Base-by-base conservation (phyloP, 37 sponge, comb jelly and placozoan species). In the Theonella swinhoei region DNA sequence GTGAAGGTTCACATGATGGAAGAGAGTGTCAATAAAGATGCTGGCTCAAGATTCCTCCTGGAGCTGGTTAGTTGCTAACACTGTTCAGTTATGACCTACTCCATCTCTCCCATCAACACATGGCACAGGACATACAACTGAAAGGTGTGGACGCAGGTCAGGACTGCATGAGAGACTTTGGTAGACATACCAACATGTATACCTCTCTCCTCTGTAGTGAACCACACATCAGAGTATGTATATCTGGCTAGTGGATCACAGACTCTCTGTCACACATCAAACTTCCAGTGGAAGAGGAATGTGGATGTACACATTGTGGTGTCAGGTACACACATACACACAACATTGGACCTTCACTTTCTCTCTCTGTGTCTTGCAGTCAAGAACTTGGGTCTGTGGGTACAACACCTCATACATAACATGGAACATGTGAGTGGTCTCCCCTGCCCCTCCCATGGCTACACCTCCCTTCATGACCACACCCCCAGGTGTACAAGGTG, bases 381-480 rank as follows among this genome's bases (percentile, higher is more conserved):
- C 30, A 92, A 92, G 71, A 84, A 85, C 75, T 80, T 88, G 19
- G 81, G 85, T 17, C 8, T 0, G 39, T 92, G 92, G 92, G 72
- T 92, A 14, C 43, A 71, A 40, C 89, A 92, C 64, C 79, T 92
- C 62, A 88, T 92, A 25, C 70, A 83, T 24, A 92, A 92, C 73
- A 72, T 47, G 54, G 54, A 47, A 14, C 54, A 47, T 14, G 54
- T 47, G 54, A 47, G 54, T 17, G 11, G 11, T 17, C 54, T 7
- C 54, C 54, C 54, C 7, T 7, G 7, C 14, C 14, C 54, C 54
- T 47, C 54, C 11, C 54, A n/a, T n/a, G n/a, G n/a, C n/a, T n/a
- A n/a, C 54, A 47, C 54, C 7, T 14, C 54, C 54, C 7, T 14
- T 14, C 11, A 47, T 47, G 11, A 47, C 54, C 11, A 17, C 54